Conservation (phyloP, 37 sponge, comb jelly and placozoan genomes). For the Hexactinellida sp. region DNA sequence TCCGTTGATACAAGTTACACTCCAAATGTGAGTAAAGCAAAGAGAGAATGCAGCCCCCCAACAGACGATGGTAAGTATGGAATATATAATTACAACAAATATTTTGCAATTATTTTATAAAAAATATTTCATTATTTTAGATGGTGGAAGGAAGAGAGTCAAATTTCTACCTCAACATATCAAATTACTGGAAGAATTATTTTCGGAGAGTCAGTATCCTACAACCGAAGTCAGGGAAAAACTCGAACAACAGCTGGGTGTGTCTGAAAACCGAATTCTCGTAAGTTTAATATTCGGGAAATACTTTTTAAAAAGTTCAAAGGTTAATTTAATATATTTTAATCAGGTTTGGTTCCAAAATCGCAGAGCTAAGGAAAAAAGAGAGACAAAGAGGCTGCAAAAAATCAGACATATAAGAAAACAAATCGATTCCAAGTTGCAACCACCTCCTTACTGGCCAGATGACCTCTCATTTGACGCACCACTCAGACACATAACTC, state of each 20-base stretch:
- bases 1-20: background rate
- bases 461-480: background rate
- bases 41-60: background rate
- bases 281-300: background rate
- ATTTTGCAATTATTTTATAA: no score
- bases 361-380: constrained; percentile 8
- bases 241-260: background rate
- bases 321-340: background rate
- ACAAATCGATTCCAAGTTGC: background rate
- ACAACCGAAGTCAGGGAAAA: background rate
- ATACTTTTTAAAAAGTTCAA: background rate
- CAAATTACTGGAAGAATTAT: constrained; percentile 4
- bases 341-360: background rate
- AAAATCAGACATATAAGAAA: background rate
- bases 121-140: no score
- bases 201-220: background rate
- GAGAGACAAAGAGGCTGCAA: background rate
- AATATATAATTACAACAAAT: no score
- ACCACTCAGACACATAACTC: background rate
- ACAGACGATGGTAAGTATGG: background rate
- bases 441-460: constrained; percentile 2
- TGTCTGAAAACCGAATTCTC: background rate
- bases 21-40: background rate
- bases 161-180: constrained; percentile 4
- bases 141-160: background rate